These are phyloP conservation scores for Chelon labrosus DNA, from an alignment of 2,797 vertebrate genomes.

Conservation along the genomic window DNA sequence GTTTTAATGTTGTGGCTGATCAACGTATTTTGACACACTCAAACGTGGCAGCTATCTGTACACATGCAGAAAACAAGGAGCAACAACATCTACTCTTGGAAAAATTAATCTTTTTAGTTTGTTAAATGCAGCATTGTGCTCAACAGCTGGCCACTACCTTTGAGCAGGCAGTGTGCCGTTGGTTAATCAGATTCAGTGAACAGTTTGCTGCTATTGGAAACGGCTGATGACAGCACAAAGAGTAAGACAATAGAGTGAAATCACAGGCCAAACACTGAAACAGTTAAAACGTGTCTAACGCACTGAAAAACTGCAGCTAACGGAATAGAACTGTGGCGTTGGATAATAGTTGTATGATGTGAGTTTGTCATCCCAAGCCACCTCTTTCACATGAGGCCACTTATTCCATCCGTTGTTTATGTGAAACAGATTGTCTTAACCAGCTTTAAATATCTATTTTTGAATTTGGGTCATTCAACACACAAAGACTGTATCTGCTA, in stretches of 20 bases:
- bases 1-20: no score
- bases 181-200: background rate
- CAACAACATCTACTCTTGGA: background rate
- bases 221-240: background rate
- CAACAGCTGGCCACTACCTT: background rate
- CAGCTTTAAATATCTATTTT: no score
- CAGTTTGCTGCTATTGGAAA: slow-evolving; percentile 1
- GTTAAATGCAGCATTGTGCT: background rate
- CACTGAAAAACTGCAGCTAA: no score
- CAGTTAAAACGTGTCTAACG: background rate
- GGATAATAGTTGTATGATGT: no score
- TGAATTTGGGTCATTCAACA: background rate
- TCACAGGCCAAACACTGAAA: no score
- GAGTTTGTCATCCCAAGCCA: no score
- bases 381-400: no score
- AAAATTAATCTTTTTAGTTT: background rate
- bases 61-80: background rate
- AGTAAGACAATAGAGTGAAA: background rate
- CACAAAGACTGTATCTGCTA: background rate
- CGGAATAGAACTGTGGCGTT: no score
- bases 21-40: background rate
- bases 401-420: no score
- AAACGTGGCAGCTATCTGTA: background rate
- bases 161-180: background rate
- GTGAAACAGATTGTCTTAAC: no score